Base-by-base conservation (phyloP, 2,113 vertebrate species). In the Elephas maximus region DNA sequence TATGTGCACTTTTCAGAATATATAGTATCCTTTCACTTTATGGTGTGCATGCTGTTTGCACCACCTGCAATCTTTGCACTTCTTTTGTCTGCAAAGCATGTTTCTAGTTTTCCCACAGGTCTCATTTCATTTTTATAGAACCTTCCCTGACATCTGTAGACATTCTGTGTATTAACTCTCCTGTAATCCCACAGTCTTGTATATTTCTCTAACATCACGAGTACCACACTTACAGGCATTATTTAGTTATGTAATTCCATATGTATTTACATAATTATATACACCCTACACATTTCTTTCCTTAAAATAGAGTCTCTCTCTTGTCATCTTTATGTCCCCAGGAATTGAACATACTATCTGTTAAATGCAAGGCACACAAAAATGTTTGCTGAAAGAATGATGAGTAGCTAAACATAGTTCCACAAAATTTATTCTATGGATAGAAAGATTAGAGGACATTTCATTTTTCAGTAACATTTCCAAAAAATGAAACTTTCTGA, bases 361-460 rank as follows among this genome's bases (percentile, higher is more conserved):
- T 23, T 8, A 74, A 88, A 78, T 20, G 63, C 2, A 63, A 53
- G 26, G 15, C 18, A 37, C 51, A 88, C 3, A 65, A 26, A 71
- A 88, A 57, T 9, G 14, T 10, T 76, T 48, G 78, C 30, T 69
- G 18, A 65, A 4, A 73, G 24, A 88, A 18, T 93, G 92, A 91
- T n/a, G 8, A 96, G 37, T 28, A 57, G 33, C 6, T 37, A 12
- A 88, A 78, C 20, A 28, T 76, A 83, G 18, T 62, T 85, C 28
- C 20, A 85, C 10, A 51, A 57, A 85, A 30, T 33, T 88, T 2
- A n/a, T 74, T 41, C 24, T 12, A 30, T 85, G 6, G 73, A 48
- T 11, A 88, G 77, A 94, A 90, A 95, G 8, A 65, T 82, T 51
- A 74, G 33, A 73, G 86, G 37, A 45, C 14, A 69, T 80, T 93